These are phyloP conservation scores for Aegithalos caudatus DNA, from an alignment of 2,113 vertebrate species.

Conservation along the genomic window DNA sequence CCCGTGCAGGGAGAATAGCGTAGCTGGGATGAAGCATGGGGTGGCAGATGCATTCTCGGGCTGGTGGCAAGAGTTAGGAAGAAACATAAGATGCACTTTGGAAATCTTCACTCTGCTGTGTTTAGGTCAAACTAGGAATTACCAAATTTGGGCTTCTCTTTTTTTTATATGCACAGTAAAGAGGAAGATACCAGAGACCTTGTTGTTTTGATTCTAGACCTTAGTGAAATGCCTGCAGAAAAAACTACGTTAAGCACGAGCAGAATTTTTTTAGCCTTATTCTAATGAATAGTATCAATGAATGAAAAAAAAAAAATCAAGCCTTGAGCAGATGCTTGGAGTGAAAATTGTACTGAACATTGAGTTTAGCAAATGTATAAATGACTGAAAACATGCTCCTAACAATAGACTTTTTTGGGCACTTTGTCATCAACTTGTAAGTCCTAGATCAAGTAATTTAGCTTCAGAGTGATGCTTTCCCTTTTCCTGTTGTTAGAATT, in stretches of 20 bases:
- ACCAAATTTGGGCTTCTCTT: not conserved
- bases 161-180: not conserved
- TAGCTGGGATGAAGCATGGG: not conserved
- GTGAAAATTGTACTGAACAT: not conserved
- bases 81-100: not conserved
- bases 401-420: not conserved
- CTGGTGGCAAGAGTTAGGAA: not conserved
- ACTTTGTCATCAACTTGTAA: not conserved
- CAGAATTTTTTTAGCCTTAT: not conserved
- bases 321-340: not conserved
- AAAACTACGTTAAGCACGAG: not conserved
- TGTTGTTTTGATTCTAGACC: not conserved
- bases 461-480: not conserved
- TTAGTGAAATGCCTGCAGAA: not conserved
- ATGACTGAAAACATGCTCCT: not conserved
- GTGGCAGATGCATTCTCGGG: not conserved
- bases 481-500: not conserved
- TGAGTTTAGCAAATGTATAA: not conserved
- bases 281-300: not conserved
- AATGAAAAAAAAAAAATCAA: not conserved
- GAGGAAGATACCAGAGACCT: not conserved
- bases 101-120: not conserved
- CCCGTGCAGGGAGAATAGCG: not conserved
- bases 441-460: not conserved
- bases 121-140: not conserved